Percentiles rank a stretch among this genome's conserved stretches.
These are phyloP conservation scores for Argentina silus DNA, from an alignment of 2,797 vertebrate species.

Conservation along the genomic window DNA sequence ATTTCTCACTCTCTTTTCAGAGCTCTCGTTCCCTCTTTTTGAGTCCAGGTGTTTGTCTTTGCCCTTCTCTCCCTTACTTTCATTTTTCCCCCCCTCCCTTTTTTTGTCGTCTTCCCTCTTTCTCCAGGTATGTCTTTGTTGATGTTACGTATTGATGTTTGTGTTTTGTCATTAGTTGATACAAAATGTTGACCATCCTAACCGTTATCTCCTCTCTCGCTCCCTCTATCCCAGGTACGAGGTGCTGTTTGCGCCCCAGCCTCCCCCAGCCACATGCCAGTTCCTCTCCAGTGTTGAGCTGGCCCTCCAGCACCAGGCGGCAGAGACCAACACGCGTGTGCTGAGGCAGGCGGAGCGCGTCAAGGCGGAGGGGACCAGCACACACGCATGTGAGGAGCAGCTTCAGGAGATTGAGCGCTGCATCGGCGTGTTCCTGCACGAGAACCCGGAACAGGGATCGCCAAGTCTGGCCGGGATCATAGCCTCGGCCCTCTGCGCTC, in stretches of 20 bases:
- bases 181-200: no score
- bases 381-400: constrained; percentile 91
- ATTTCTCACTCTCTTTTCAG: not conserved
- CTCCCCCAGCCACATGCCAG: constrained; percentile 83
- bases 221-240: constrained; percentile 82
- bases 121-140: not conserved
- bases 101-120: not conserved
- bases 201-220: no score
- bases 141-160: not conserved
- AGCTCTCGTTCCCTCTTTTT: not conserved
- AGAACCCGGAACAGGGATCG: constrained; percentile 92
- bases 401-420: constrained; percentile 97
- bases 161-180: no score
- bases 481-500: constrained; percentile 90
- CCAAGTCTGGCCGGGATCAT: constrained; percentile 92
- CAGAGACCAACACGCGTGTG: constrained; percentile 88
- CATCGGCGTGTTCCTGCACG: constrained; percentile 91
- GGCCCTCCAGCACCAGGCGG: constrained; percentile 89
- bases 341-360: constrained; percentile 90
- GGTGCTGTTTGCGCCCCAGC: constrained; percentile 89
- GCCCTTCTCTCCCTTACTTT: not conserved
- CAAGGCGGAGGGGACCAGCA: constrained; percentile 90
- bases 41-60: no score
- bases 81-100: not conserved
- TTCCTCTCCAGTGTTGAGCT: constrained; percentile 91